A percentile compares a stretch with the other conserved stretches of the same genome.
phyloP scores from a whole-genome alignment of 2,113 vertebrate species.

The Melanostigma gelatinosum region DNA sequence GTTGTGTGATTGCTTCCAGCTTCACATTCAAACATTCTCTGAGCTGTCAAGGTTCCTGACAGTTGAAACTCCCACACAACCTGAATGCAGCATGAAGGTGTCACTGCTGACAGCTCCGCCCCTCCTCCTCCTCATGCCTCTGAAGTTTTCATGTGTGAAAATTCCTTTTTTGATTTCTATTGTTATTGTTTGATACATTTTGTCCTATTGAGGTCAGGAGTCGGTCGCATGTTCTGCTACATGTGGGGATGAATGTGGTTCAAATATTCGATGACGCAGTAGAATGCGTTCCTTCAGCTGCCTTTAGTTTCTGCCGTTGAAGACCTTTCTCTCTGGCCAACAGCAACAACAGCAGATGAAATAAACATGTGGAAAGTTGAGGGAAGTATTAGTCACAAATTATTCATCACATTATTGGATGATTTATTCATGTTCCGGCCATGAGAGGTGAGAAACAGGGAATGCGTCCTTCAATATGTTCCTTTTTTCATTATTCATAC shows the following conservation, averaged over 20 bases:
- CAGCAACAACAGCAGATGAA: slow-evolving; percentile 14
- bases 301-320: no score
- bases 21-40: no score
- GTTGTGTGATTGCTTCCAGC: no score
- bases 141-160: neutral
- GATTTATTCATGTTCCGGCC: slow-evolving; percentile 54
- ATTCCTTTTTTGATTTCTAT: neutral
- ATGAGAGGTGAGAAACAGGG: neutral
- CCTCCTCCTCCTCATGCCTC: neutral
- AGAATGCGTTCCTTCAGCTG: neutral
- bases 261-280: no score
- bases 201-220: no score
- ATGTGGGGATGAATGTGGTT: no score
- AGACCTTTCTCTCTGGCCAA: neutral
- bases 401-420: slow-evolving; percentile 68
- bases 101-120: neutral
- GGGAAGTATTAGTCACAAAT: slow-evolving; percentile 47
- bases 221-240: no score
- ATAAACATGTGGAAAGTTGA: slow-evolving; percentile 49
- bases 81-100: slow-evolving; percentile 29
- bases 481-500: slow-evolving; percentile 27
- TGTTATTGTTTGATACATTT: neutral
- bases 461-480: neutral
- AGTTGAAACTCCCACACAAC: slow-evolving; percentile 38
- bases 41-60: neutral